A percentile compares a stretch with the other conserved stretches of the same genome.
Conservation (phyloP, 1,140 invertebrate genomes). For the Delia radicum region DNA sequence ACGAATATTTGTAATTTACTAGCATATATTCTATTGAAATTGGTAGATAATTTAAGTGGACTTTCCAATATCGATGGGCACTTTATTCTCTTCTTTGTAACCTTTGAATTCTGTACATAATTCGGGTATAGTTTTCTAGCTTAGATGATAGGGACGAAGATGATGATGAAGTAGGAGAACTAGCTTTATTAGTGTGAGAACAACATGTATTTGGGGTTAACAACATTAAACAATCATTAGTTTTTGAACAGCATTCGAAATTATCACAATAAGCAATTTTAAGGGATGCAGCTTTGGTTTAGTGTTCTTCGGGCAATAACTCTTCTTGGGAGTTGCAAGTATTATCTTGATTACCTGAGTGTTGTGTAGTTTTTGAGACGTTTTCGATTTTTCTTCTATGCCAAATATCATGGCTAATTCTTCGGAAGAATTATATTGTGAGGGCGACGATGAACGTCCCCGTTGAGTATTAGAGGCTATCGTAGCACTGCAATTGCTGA, state of each 20-base stretch:
- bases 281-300: conserved; percentile 16
- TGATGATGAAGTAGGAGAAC: neutral
- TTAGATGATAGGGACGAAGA: conserved; percentile 34
- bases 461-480: neutral
- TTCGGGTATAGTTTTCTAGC: conserved; percentile 51
- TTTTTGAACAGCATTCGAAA: conserved; percentile 30
- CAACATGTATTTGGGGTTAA: conserved; percentile 22
- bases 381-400: conserved; percentile 42
- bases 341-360: conserved; percentile 23
- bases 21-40: conserved; percentile 50
- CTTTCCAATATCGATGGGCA: no score
- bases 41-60: conserved; percentile 41
- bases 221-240: conserved; percentile 33
- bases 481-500: conserved; percentile 10
- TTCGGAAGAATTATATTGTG: conserved; percentile 65
- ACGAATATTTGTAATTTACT: conserved; percentile 46
- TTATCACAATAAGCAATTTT: conserved; percentile 38
- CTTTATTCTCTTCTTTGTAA: neutral
- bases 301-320: neutral
- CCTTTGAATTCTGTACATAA: neutral
- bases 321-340: neutral
- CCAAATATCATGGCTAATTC: conserved; percentile 63
- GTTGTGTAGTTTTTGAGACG: neutral
- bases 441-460: conserved; percentile 43
- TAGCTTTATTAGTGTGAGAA: conserved; percentile 29